Base-by-base conservation (phyloP, 2,888 invertebrate species). In the Choreutis nemorana region DNA sequence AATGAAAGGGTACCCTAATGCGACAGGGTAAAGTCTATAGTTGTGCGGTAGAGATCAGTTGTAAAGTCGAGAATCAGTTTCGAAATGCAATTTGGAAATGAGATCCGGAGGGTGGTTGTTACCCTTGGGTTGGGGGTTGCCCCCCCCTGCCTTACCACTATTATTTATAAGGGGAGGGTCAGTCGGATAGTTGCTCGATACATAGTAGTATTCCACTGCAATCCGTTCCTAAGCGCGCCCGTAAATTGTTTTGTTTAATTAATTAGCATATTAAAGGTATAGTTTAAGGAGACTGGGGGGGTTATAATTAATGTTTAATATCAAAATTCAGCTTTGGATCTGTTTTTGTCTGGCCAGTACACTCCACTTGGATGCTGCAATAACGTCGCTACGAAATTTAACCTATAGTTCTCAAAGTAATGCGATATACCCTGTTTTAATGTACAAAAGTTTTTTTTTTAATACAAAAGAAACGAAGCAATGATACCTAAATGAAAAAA, bases 151-250 rank as follows among this genome's bases (percentile, higher is more conserved):
- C 63, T 70, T 68, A 62, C 73, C 68, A 72, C 75, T 77, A 77
- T 75, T 78, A 78, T 77, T 78, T 75, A 75, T 77, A 75, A 73
- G 75, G 62, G 77, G 67, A 64, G 72, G 72, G 75, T 72, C 73
- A 72, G 71, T 54, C 56, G 62, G 71, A 66, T 70, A 65, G 67
- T 59, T 56, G 50, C 49, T 31, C 44, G 45, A 46, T 45, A 47
- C 50, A 50, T 45, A 47, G 47, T 39, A 45, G 38, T 37, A 45
- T 40, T 46, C 45, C 45, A 50, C 50, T 64, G 66, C 61, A 61
- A 44, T 52, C 55, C 52, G 48, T 55, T 53, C 42, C 56, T 56
- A 53, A 59, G 55, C 56, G 55, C 55, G 52, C 56, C 11, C 56
- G 52, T 51, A 54, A 56, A 63, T 67, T 65, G 66, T 68, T 67